Conservation (phyloP, 30 jellyfish, hydroid and myxozoan species). For the Phacellophora camtschatica region DNA sequence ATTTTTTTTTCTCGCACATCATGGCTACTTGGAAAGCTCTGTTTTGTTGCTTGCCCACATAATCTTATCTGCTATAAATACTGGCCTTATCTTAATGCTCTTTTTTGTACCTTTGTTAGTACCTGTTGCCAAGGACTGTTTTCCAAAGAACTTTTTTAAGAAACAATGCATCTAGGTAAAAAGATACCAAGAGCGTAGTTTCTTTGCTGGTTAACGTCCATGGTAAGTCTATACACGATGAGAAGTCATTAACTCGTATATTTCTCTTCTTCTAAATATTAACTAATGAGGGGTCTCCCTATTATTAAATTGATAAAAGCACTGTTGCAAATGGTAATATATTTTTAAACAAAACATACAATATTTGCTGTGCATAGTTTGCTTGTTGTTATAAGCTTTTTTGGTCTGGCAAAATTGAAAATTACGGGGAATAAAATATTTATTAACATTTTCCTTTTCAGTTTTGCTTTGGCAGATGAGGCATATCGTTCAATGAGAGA, state of each 20-base stretch:
- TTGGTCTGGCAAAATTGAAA: no score
- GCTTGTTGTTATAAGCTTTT: no score
- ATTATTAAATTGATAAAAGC: no score
- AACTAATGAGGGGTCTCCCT: no score
- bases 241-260: no score
- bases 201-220: no score
- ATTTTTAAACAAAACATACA: no score
- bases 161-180: conserved; percentile 8
- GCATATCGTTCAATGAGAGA: conserved; percentile 98
- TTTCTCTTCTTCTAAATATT: no score
- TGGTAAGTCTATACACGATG: no score
- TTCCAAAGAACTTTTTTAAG: conserved; percentile 13
- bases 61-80: background rate
- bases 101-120: background rate
- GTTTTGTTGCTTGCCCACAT: background rate
- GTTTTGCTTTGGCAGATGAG: conserved; percentile 97
- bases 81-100: background rate
- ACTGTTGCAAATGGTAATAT: no score
- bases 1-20: background rate
- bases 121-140: conserved; percentile 4
- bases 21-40: background rate
- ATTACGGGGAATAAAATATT: background rate
- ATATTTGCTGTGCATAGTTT: no score
- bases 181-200: no score
- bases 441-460: background rate